These are phyloP conservation scores for Pseudotriccus pelzelni DNA, from an alignment of 2,797 vertebrate species.

Conservation along the genomic window DNA sequence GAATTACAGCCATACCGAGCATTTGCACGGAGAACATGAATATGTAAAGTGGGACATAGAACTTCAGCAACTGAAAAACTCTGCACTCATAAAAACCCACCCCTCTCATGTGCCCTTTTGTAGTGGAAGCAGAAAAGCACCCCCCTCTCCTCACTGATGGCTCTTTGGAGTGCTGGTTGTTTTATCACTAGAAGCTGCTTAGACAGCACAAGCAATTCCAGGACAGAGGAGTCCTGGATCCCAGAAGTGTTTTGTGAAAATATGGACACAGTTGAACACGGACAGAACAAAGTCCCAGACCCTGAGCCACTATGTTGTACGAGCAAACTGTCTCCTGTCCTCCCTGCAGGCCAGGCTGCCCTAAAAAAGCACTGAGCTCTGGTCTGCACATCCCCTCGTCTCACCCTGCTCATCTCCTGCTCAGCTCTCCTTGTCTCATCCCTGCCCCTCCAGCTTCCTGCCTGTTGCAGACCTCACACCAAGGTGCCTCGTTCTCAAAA, in stretches of 20 bases:
- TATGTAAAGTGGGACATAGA: background rate
- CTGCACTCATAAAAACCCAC: too few species aligned
- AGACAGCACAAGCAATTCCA: background rate
- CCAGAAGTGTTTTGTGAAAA: background rate
- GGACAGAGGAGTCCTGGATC: background rate
- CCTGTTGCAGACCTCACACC: background rate
- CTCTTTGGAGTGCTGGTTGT: background rate
- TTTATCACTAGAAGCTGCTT: background rate
- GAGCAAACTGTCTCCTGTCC: background rate
- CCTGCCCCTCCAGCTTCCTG: background rate
- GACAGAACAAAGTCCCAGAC: background rate
- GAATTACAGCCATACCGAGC: background rate
- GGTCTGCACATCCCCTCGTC: background rate
- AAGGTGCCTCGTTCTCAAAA: background rate
- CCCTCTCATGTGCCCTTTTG: background rate
- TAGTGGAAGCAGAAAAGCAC: background rate
- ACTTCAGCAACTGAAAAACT: background rate
- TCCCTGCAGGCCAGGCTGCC: background rate
- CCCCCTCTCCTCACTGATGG: background rate
- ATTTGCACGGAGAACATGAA: background rate
- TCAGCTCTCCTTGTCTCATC: background rate
- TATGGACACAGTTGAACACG: accelerated
- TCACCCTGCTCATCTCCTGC: too few species aligned
- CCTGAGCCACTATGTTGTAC: background rate
- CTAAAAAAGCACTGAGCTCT: background rate